Conservation (phyloP, 2,113 vertebrate species). For the Pterophyllum scalare region DNA sequence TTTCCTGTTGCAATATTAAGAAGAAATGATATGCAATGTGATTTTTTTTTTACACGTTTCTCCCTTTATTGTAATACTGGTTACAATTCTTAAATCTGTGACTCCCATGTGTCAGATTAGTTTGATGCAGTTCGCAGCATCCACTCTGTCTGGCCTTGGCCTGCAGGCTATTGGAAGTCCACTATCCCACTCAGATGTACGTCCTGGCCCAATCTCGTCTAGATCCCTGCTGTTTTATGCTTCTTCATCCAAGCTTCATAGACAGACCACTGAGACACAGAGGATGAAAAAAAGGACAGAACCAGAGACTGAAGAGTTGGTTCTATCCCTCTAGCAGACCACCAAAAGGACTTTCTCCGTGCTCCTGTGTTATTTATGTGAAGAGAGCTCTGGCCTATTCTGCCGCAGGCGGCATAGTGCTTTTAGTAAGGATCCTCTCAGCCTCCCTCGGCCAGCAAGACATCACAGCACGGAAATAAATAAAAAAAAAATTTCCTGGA, state of each 20-base stretch:
- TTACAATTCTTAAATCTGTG: slow-evolving; percentile 44
- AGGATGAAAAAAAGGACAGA: slow-evolving; percentile 55
- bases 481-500: slow-evolving; percentile 65
- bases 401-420: slow-evolving; percentile 62
- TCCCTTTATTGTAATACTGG: slow-evolving; percentile 20
- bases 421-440: slow-evolving; percentile 69
- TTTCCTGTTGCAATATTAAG: neutral
- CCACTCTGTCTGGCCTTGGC: slow-evolving; percentile 46
- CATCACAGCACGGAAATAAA: slow-evolving; percentile 73
- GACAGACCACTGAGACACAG: slow-evolving; percentile 60
- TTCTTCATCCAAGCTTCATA: slow-evolving; percentile 58
- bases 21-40: slow-evolving; percentile 2
- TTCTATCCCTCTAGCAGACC: slow-evolving; percentile 76
- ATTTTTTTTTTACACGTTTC: slow-evolving; percentile 43
- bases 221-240: slow-evolving; percentile 72
- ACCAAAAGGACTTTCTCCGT: slow-evolving; percentile 72
- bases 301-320: slow-evolving; percentile 49
- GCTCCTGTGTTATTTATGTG: slow-evolving; percentile 79
- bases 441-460: slow-evolving; percentile 65
- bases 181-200: slow-evolving; percentile 64
- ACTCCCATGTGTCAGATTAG: slow-evolving; percentile 64
- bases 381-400: slow-evolving; percentile 67
- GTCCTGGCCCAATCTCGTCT: slow-evolving; percentile 63
- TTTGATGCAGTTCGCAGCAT: slow-evolving; percentile 56
- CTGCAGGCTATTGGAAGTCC: slow-evolving; percentile 65